Base-by-base conservation (phyloP, 2,113 vertebrate genomes). In the Nettapus auritus region DNA sequence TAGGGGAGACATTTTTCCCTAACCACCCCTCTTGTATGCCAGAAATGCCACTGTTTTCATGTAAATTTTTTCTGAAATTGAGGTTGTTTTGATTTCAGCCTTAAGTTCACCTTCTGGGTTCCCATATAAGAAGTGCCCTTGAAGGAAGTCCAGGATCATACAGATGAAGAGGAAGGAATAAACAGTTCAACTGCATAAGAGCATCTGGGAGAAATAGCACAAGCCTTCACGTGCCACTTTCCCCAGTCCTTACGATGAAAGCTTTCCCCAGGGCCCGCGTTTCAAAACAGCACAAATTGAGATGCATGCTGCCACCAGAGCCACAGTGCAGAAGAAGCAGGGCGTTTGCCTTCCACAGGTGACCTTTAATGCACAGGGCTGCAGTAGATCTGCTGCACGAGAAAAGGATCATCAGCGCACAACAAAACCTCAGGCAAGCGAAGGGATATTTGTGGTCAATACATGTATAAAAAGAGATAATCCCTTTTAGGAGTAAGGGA, bases 21-120 rank as follows among this genome's bases (percentile, higher is more conserved):
- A 63, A n/a, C 4, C 38, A 78, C 29, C 3, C 25, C 48, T 34
- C n/a, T 84, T 44, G 46, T 67, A 55, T 11, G 55, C 31, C 28
- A 67, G 25, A 81, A 91, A 78, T 89, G 23, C 36, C 53, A 78
- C 28, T 3, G 12, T 75, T 91, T 74, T 81, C 60, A 90, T 28
- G 69, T 33, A 74, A 92, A 86, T 33, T 8, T 4, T 53, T 13
- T 33, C 60, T 83, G 19, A 50, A 77, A 90, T 83, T 75, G 7
- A 38, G 29, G 28, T 22, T 31, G 12, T 4, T 92, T 74, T 71
- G 36, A 66, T 89, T 93, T 74, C 92, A 66, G 13, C 25, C 74
- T 8, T 22, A 46, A 38, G 42, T 36, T 55, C 33, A 78, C 17
- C 40, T 91, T 64, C 55, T n/a, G 44, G 23, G 88, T 34, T 77